Conservation (phyloP, 2,797 vertebrate species). For the Sphenodon punctatus region DNA sequence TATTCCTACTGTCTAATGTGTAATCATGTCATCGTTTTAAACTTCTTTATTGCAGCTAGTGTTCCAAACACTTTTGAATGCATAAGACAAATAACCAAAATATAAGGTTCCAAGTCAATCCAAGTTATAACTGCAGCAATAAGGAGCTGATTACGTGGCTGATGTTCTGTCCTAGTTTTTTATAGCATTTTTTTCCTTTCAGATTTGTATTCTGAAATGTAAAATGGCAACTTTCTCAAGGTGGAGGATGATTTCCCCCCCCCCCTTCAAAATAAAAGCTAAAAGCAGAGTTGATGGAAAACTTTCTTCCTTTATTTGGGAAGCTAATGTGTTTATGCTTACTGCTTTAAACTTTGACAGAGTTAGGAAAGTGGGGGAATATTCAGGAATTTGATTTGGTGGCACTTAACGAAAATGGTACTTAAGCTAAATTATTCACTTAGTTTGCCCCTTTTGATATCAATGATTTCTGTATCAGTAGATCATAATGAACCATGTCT, state of each 20-base stretch:
- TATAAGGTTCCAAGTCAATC: conserved; percentile 51
- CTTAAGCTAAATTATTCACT: background rate
- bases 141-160: conserved; percentile 68
- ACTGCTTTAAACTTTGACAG: background rate
- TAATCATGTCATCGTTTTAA: conserved; percentile 57
- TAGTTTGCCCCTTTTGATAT: background rate
- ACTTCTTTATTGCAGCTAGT: conserved; percentile 64
- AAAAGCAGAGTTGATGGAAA: conserved; percentile 52
- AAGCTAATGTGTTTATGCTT: background rate
- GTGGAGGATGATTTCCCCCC: conserved; percentile 29
- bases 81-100: conserved; percentile 54
- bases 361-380: background rate
- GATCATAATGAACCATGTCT: background rate
- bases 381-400: conserved; percentile 7
- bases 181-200: conserved; percentile 71
- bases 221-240: conserved; percentile 55
- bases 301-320: conserved; percentile 29
- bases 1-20: conserved; percentile 38
- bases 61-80: conserved; percentile 53
- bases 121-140: conserved; percentile 66
- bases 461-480: background rate
- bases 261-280: conserved; percentile 59
- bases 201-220: conserved; percentile 67
- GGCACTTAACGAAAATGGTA: background rate
- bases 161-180: conserved; percentile 63